These are phyloP conservation scores for Tanypteryx hageni DNA, from an alignment of 2,888 invertebrate genomes.

Conservation along the genomic window DNA sequence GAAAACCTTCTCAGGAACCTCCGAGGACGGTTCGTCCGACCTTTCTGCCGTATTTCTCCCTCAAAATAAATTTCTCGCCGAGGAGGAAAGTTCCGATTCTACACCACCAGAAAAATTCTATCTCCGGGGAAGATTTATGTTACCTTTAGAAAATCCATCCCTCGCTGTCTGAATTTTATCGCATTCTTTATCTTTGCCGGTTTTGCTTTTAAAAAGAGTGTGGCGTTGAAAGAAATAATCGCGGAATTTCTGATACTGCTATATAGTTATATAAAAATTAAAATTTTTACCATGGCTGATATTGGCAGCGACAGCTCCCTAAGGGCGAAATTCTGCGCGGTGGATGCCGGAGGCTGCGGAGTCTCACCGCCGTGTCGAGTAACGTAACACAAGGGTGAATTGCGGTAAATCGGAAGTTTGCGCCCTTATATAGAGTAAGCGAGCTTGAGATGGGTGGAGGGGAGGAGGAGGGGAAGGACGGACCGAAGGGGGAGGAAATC, in stretches of 20 bases:
- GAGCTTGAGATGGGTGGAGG: background rate
- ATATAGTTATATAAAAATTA: background rate
- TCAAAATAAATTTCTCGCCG: background rate
- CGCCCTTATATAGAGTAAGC: conserved; percentile 20
- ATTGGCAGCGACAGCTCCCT: conserved; percentile 3
- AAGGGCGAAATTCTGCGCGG: background rate
- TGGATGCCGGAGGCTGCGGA: background rate
- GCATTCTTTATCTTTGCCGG: background rate
- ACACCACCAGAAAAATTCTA: background rate
- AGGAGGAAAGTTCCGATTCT: too few species aligned
- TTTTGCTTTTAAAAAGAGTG: background rate
- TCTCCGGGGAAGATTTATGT: background rate
- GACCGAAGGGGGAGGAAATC: conserved; percentile 12
- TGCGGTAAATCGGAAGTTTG: conserved; percentile 32
- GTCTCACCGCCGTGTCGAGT: conserved; percentile 32
- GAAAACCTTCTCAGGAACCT: background rate
- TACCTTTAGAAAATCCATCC: background rate
- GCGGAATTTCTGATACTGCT: background rate
- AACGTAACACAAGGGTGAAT: conserved; percentile 28
- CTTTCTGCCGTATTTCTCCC: background rate
- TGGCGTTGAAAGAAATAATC: too few species aligned
- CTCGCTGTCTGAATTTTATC: background rate
- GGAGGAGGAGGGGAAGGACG: background rate
- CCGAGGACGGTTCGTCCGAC: background rate
- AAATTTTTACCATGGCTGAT: background rate